A percentile compares a stretch with the other conserved stretches of the same genome.
Conservation (phyloP, 1,140 invertebrate species). For the Ectropis grisescens region DNA sequence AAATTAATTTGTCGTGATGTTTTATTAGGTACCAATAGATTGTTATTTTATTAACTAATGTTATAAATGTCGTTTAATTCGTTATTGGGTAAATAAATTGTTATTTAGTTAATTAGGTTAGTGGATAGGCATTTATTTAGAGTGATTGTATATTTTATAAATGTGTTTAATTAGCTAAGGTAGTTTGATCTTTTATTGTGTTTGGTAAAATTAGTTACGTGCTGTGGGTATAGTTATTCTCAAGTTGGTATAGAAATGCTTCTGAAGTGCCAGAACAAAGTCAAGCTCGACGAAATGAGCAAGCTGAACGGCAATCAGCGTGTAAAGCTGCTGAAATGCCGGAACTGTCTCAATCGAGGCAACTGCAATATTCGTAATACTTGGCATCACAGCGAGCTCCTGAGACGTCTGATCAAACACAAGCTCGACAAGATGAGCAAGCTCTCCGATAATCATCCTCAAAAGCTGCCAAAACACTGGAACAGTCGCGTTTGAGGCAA, state of each 20-base stretch:
- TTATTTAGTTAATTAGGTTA: too few relatives aligned
- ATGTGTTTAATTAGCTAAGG: too few relatives aligned
- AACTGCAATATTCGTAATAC: conserved; percentile 12
- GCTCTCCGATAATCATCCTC: conserved; percentile 14
- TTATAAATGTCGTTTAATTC: too few relatives aligned
- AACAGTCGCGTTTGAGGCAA: too few relatives aligned
- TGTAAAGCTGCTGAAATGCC: conserved; percentile 12
- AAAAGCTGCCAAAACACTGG: conserved; percentile 17
- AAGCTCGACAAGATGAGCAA: conserved; percentile 10
- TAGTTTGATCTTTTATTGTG: too few relatives aligned
- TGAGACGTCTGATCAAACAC: conserved; percentile 15
- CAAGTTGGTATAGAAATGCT: too few relatives aligned
- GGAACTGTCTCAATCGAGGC: conserved; percentile 10
- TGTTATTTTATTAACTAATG: too few relatives aligned
- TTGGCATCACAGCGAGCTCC: conserved; percentile 14
- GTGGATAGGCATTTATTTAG: too few relatives aligned
- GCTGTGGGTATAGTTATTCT: conserved; percentile 18
- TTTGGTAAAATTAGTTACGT: conserved; percentile 18
- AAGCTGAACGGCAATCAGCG: conserved; percentile 11
- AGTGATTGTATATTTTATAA: too few relatives aligned
- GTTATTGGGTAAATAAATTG: too few relatives aligned
- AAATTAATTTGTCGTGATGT: too few relatives aligned
- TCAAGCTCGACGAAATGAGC: conserved; percentile 11
- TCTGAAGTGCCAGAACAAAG: conserved; percentile 13
- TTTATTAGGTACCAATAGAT: too few relatives aligned